Conservation (phyloP, 2,113 vertebrate species). For the Potamarius usumacintae region DNA sequence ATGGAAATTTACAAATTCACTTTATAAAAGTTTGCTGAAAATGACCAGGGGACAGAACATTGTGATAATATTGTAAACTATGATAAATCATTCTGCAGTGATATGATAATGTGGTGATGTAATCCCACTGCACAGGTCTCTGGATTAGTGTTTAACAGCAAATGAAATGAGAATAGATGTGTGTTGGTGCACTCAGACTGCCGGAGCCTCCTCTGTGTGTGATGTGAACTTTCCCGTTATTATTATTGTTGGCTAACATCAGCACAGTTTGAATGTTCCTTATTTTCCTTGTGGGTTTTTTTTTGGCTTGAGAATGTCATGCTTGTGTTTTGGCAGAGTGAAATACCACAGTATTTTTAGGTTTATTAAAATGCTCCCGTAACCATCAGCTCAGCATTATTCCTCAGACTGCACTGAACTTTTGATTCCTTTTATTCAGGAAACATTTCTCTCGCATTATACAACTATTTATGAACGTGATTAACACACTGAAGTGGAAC, state of each 20-base stretch:
- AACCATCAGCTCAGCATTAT: not conserved
- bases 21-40: not conserved
- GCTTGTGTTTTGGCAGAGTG: slow-evolving; percentile 11
- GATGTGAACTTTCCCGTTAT: slow-evolving; percentile 3
- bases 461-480: not conserved
- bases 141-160: not conserved
- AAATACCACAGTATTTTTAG: slow-evolving; percentile 7
- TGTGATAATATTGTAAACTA: not conserved
- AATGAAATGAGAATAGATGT: not conserved
- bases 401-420: not conserved
- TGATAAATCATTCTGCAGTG: not conserved
- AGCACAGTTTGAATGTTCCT: not conserved
- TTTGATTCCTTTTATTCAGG: not conserved
- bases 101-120: not conserved
- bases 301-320: not conserved
- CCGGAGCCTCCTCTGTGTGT: not conserved
- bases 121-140: not conserved
- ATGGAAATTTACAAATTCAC: not conserved
- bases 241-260: slow-evolving; percentile 12
- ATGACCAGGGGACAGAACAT: not conserved
- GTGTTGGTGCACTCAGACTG: not conserved
- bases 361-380: not conserved
- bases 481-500: not conserved
- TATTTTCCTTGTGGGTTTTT: slow-evolving; percentile 27
- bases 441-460: not conserved